phyloP scores from a whole-genome alignment of 1,140 invertebrate genomes.

The Lepidurus apus region DNA sequence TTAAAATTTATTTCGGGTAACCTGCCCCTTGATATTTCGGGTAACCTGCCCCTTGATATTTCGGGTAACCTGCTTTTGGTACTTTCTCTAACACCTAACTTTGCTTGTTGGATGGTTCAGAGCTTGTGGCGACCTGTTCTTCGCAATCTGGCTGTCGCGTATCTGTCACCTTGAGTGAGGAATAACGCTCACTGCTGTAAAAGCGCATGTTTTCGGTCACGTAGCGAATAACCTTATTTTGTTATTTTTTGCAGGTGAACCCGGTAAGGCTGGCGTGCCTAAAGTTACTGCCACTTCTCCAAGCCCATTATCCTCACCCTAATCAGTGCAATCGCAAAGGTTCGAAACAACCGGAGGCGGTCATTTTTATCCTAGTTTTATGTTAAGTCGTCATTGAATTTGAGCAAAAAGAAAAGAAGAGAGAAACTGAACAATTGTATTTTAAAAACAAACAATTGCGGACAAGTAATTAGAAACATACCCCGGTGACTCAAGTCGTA shows the following conservation, averaged over 20 bases:
- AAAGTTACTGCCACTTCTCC: slow-evolving; percentile 7
- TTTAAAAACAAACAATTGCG: background rate
- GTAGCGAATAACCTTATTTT: background rate
- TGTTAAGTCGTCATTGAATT: background rate
- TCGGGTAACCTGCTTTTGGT: too few relatives aligned
- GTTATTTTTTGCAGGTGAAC: background rate
- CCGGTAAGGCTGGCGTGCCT: background rate
- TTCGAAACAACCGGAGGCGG: background rate
- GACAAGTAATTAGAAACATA: background rate
- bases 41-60: background rate
- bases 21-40: background rate
- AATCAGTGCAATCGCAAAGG: background rate
- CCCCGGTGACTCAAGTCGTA: background rate
- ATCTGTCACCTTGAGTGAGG: too few relatives aligned
- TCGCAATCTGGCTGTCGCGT: too few relatives aligned
- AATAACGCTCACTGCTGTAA: background rate
- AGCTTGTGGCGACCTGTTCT: too few relatives aligned
- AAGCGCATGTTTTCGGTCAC: background rate
- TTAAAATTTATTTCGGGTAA: background rate
- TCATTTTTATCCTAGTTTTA: background rate
- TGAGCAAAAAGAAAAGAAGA: background rate
- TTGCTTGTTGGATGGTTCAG: too few relatives aligned
- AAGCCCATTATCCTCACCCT: background rate
- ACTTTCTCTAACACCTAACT: too few relatives aligned
- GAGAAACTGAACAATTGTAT: background rate